Conservation (phyloP, 2,113 vertebrate species). For the Argyrosomus japonicus region DNA sequence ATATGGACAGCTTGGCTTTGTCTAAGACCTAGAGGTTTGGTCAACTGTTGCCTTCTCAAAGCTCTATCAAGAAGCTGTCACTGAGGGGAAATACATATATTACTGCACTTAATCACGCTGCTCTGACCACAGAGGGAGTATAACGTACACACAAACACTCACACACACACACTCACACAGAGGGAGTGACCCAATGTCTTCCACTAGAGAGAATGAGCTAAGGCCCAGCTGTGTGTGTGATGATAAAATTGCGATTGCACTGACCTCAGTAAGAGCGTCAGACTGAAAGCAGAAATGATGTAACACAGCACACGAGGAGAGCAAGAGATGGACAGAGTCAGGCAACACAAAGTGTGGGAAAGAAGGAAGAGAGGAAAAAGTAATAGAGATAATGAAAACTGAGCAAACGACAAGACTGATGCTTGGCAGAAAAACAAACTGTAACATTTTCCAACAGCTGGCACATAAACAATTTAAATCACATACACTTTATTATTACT, state of each 20-base stretch:
- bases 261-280: constrained; percentile 53
- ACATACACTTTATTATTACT: not conserved
- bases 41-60: constrained; percentile 40
- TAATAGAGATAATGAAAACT: not conserved
- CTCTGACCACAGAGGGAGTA: constrained; percentile 48
- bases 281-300: constrained; percentile 60
- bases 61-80: constrained; percentile 22
- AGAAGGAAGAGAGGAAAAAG: constrained; percentile 11
- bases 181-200: constrained; percentile 47
- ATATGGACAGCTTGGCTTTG: constrained; percentile 7
- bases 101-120: constrained; percentile 44
- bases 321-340: constrained; percentile 34
- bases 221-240: constrained; percentile 64
- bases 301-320: constrained; percentile 46
- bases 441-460: not conserved
- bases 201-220: constrained; percentile 63
- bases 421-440: not conserved
- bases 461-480: not conserved
- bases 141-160: constrained; percentile 9
- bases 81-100: constrained; percentile 44
- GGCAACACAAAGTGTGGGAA: constrained; percentile 42
- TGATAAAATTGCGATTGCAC: constrained; percentile 58
- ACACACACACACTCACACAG: constrained; percentile 19
- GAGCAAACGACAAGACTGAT: not conserved
- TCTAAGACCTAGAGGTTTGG: constrained; percentile 6